Evolutionary conservation across 1,140 invertebrate species (phyloP).

Genomic region (Nymphalis io): DNA sequence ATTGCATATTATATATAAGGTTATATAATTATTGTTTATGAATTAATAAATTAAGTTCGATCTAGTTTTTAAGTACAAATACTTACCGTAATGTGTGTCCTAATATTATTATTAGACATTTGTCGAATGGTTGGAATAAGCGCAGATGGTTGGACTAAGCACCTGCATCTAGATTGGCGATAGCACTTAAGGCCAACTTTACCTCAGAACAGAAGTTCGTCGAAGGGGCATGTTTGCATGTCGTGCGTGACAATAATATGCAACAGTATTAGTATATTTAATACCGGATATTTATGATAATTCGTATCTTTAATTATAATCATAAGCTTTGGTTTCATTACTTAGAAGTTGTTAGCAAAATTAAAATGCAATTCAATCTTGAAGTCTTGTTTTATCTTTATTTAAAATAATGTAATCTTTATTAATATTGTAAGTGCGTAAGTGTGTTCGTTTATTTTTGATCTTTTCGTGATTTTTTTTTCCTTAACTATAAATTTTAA

Average conservation of each 20-base stretch:
- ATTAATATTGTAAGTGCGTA: too few relatives aligned
- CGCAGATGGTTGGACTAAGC: constrained; percentile 52
- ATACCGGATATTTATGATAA: not conserved
- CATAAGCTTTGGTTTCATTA: not conserved
- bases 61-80: constrained; percentile 5
- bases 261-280: not conserved
- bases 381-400: too few relatives aligned
- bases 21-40: too few relatives aligned
- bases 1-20: too few relatives aligned
- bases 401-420: too few relatives aligned
- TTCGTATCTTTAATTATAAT: not conserved
- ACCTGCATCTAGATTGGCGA: constrained; percentile 74
- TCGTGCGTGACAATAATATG: constrained; percentile 11
- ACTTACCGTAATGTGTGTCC: constrained; percentile 24
- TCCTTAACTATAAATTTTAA: too few relatives aligned
- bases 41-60: too few relatives aligned
- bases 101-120: constrained; percentile 39
- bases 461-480: too few relatives aligned
- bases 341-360: not conserved
- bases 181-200: constrained; percentile 48
- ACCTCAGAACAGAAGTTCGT: constrained; percentile 13
- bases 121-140: constrained; percentile 38
- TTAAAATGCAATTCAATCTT: not conserved
- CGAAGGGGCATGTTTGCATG: constrained; percentile 3
- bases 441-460: too few relatives aligned